Conservation (phyloP, 2,888 invertebrate species). For the Morpho achilles region DNA sequence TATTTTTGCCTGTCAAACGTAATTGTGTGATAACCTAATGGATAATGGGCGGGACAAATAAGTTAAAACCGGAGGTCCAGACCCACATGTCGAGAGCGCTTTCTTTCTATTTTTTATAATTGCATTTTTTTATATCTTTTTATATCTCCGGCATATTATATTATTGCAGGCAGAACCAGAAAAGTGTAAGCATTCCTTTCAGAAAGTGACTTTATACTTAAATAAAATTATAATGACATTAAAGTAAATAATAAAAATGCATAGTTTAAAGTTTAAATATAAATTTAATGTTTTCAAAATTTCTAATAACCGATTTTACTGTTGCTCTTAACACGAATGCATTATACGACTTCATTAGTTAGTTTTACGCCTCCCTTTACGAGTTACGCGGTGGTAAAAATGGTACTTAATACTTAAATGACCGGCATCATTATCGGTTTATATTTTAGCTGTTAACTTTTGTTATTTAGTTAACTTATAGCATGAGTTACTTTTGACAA, state of each 20-base stretch:
- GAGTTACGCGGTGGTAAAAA: constrained; percentile 25
- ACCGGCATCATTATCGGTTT: neutral
- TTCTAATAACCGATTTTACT: constrained; percentile 13
- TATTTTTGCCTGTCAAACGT: no score
- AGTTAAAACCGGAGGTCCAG: no score
- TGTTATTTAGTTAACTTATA: no score
- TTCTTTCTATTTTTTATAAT: neutral
- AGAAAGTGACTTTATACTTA: neutral
- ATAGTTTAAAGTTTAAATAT: no score
- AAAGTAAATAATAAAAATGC: neutral
- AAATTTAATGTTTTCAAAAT: neutral
- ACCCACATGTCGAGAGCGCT: no score
- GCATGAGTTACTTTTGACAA: no score
- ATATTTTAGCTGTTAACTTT: no score
- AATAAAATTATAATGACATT: neutral
- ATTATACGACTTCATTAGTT: constrained; percentile 32
- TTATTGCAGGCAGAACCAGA: no score
- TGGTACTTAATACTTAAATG: constrained; percentile 21
- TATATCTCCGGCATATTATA: no score
- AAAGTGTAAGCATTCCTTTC: neutral
- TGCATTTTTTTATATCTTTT: neutral
- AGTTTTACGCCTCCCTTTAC: constrained; percentile 31
- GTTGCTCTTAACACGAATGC: constrained; percentile 15
- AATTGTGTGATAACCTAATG: no score
- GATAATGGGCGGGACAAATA: no score